phyloP scores from a whole-genome alignment of 2,113 vertebrate species.

The Smithornis capensis region DNA sequence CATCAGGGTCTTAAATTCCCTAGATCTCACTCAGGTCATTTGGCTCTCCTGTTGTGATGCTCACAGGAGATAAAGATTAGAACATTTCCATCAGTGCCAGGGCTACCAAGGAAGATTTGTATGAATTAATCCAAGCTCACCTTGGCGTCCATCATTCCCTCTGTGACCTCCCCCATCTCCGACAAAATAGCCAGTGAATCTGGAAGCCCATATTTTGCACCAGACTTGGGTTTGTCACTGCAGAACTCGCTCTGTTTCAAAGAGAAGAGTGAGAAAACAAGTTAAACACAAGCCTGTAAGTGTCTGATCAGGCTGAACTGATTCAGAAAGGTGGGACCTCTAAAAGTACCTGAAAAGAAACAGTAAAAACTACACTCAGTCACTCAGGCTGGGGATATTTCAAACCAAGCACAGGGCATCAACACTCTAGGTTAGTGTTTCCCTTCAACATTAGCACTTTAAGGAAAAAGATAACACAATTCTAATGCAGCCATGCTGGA shows the following conservation, averaged over 20 bases:
- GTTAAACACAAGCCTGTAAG: neutral
- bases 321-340: neutral
- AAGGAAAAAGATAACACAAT: neutral
- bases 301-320: neutral
- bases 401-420: neutral
- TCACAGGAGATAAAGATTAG: neutral
- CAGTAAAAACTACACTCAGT: neutral
- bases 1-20: neutral
- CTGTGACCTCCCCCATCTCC: slow-evolving; percentile 98
- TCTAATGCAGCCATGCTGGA: neutral
- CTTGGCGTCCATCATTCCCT: slow-evolving; percentile 97
- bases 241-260: slow-evolving; percentile 92
- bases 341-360: neutral
- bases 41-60: neutral
- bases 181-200: slow-evolving; percentile 91
- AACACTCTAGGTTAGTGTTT: neutral
- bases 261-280: neutral
- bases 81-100: neutral
- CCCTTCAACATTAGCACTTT: neutral
- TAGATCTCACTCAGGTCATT: neutral
- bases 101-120: neutral
- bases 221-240: slow-evolving; percentile 97
- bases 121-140: slow-evolving; percentile 62
- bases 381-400: neutral
- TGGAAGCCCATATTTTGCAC: slow-evolving; percentile 91